A percentile compares a stretch with the other conserved stretches of the same genome.
Conservation (phyloP, 2,797 vertebrate genomes). For the Tiaroga cobitis region DNA sequence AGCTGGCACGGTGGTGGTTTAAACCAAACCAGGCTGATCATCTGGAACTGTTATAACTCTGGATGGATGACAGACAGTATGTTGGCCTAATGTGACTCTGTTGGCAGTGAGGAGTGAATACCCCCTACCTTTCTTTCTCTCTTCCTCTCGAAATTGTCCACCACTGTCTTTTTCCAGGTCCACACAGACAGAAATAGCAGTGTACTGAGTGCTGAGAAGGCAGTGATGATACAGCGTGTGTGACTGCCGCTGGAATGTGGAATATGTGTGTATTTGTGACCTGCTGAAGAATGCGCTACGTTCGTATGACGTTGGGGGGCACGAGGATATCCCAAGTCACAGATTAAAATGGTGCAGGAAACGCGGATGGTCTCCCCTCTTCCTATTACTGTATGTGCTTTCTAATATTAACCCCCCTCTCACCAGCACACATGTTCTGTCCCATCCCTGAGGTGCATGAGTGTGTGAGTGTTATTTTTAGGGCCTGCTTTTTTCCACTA, state of each 20-base stretch:
- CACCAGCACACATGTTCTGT: conserved; percentile 51
- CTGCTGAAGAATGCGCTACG: conserved; percentile 58
- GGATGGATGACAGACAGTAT: conserved; percentile 35
- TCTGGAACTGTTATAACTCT: conserved; percentile 44
- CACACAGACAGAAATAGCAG: conserved; percentile 42
- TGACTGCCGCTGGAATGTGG: conserved; percentile 68
- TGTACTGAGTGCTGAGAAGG: neutral
- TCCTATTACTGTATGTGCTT: conserved; percentile 71
- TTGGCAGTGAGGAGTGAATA: conserved; percentile 38
- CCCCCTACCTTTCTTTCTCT: conserved; percentile 17
- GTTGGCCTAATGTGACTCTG: conserved; percentile 31
- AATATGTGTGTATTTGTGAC: conserved; percentile 56
- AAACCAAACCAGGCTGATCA: conserved; percentile 31
- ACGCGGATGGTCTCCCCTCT: conserved; percentile 1
- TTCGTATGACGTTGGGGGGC: conserved; percentile 56
- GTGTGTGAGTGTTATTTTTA: conserved; percentile 76
- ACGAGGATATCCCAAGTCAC: conserved; percentile 65
- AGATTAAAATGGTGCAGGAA: conserved; percentile 65
- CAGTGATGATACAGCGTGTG: conserved; percentile 71
- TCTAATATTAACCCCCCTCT: conserved; percentile 76
- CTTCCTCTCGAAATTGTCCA: conserved; percentile 23
- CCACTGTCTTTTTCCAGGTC: neutral
- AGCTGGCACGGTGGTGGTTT: conserved; percentile 48
- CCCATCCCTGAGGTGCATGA: conserved; percentile 39
- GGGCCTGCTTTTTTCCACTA: conserved; percentile 82